Evolutionary conservation across 35 echinoderm and acorn worm genomes (phyloP), one percentile per base, ranked within the genome.

Genomic region (Hemicentrotus pulcherrimus): DNA sequence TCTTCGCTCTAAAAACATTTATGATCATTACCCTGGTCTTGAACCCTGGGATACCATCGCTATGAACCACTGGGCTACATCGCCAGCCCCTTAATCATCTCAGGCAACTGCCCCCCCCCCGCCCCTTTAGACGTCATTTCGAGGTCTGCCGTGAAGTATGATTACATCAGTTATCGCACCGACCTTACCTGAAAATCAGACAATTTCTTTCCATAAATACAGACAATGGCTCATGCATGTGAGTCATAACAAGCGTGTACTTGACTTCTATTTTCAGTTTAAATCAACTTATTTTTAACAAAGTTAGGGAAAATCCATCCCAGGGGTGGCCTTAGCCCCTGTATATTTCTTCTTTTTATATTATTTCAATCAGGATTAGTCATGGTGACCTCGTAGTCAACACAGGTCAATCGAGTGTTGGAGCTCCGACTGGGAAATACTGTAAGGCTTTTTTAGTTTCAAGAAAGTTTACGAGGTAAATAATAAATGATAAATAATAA

Each of bases 141-240:
- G 18, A 78, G 65, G 65, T 78, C 65, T 78, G 28, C 65, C 65
- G 24, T 78, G 65, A 78, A 28, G 65, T 78, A 78, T 78, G 65
- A 78, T 78, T 78, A 78, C 65, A 78, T 78, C 65, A 78, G 65
- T 78, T 78, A 78, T 78, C 65, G 65, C 65, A 78, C 65, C 65
- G 65, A 78, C 65, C 65, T 78, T 78, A 78, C 65, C 65, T 78
- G 19, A 28, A n/a, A 78, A 78, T 78, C 65, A 78, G 65, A 78
- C 65, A 78, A 22, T 78, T 78, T 78, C 28, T 28, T 78, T 78
- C 65, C 28, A 78, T 78, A 78, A 14, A 14, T 78, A 78, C 65
- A 78, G 65, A 78, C 65, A 78, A 78, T 78, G 65, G 19, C 65
- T 78, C 65, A 78, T 78, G 65, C 28, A 22, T 28, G 22, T 78